These are phyloP conservation scores for Calonectris borealis DNA, from an alignment of 2,113 vertebrate genomes.

Conservation along the genomic window DNA sequence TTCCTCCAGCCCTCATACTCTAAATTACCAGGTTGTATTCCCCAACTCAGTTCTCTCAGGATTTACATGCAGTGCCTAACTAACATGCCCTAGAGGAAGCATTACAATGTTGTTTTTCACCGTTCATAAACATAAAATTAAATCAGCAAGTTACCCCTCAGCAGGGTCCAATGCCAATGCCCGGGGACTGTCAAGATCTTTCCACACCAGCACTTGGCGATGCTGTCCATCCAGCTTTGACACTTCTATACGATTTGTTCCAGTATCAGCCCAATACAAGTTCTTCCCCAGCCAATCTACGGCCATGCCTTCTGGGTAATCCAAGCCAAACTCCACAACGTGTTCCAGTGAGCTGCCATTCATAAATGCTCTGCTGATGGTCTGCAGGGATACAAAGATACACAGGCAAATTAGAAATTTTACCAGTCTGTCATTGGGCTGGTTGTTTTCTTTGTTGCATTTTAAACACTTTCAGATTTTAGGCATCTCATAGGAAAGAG, in stretches of 20 bases:
- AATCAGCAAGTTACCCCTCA: constrained; percentile 81
- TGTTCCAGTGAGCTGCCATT: constrained; percentile 94
- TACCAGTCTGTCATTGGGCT: constrained; percentile 13
- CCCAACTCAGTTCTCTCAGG: constrained; percentile 15
- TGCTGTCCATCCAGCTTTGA: constrained; percentile 94
- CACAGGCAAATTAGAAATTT: constrained; percentile 26
- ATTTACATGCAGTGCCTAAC: background rate
- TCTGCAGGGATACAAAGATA: constrained; percentile 75
- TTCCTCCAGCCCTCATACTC: background rate
- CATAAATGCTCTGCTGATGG: constrained; percentile 97
- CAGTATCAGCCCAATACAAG: constrained; percentile 96
- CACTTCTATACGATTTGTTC: constrained; percentile 95
- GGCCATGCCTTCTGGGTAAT: constrained; percentile 98
- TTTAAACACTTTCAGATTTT: constrained; percentile 56
- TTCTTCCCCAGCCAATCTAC: constrained; percentile 98
- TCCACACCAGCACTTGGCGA: constrained; percentile 95
- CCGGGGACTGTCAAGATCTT: constrained; percentile 93
- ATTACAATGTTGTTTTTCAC: background rate
- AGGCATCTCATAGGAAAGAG: constrained; percentile 33
- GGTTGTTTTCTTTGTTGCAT: constrained; percentile 29
- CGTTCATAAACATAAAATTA: background rate
- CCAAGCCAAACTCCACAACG: constrained; percentile 93
- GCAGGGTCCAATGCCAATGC: constrained; percentile 92
- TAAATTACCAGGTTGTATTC: constrained; percentile 20
- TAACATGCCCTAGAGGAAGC: background rate